These are phyloP conservation scores for Brachymystax lenok DNA, from an alignment of 2,797 vertebrate species.

Conservation along the genomic window DNA sequence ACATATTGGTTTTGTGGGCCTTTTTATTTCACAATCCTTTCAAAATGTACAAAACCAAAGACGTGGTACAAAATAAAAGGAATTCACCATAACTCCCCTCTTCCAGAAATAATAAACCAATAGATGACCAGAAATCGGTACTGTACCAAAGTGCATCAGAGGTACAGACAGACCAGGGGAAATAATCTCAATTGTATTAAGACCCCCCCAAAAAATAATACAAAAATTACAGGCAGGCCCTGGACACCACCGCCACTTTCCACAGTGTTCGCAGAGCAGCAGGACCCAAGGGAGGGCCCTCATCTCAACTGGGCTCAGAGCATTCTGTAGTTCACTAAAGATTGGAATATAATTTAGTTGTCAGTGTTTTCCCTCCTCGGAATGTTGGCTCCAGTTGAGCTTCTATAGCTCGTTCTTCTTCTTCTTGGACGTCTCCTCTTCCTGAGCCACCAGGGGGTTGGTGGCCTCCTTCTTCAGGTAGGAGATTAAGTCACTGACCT, in stretches of 20 bases:
- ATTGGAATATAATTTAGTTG: slow-evolving; percentile 77
- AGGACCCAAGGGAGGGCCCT: slow-evolving; percentile 58
- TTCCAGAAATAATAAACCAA: slow-evolving; percentile 58
- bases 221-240: slow-evolving; percentile 50
- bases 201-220: slow-evolving; percentile 17
- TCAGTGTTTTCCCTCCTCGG: slow-evolving; percentile 44
- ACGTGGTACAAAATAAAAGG: slow-evolving; percentile 53
- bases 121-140: slow-evolving; percentile 62
- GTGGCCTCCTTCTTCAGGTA: slow-evolving; percentile 93
- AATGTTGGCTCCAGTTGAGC: slow-evolving; percentile 44
- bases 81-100: slow-evolving; percentile 58
- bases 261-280: slow-evolving; percentile 67
- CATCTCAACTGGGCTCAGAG: slow-evolving; percentile 59
- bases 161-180: slow-evolving; percentile 60
- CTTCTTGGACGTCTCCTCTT: slow-evolving; percentile 79
- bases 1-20: slow-evolving; percentile 67
- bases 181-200: slow-evolving; percentile 59
- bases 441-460: slow-evolving; percentile 81
- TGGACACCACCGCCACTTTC: slow-evolving; percentile 55
- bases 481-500: slow-evolving; percentile 91
- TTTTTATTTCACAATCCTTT: slow-evolving; percentile 82
- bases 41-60: slow-evolving; percentile 71
- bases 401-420: slow-evolving; percentile 84
- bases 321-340: slow-evolving; percentile 77
- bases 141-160: slow-evolving; percentile 76